A percentile compares a stretch with the other conserved stretches of the same genome.
phyloP scores from a whole-genome alignment of 2,888 invertebrate species.

The Pandemis cinnamomeana region DNA sequence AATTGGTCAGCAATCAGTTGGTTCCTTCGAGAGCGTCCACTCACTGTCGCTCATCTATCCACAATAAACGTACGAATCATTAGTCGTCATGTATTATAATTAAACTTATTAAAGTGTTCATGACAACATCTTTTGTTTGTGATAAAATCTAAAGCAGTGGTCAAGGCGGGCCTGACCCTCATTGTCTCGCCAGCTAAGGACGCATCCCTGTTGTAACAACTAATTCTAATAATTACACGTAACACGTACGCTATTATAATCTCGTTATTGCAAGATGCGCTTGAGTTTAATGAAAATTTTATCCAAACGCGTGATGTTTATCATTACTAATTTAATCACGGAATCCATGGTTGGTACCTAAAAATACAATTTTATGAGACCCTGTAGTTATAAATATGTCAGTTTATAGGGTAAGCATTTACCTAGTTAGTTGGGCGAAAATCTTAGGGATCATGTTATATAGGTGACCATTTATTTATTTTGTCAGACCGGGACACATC shows the following conservation, averaged over 20 bases:
- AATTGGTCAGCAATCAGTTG: neutral
- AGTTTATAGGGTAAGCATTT: too few relatives aligned
- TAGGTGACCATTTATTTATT: too few relatives aligned
- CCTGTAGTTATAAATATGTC: too few relatives aligned
- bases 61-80: neutral
- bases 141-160: constrained; percentile 37
- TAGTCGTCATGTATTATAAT: constrained; percentile 37
- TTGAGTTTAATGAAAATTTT: constrained; percentile 17
- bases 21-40: constrained; percentile 9
- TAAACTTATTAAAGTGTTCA: constrained; percentile 20
- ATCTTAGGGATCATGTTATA: too few relatives aligned
- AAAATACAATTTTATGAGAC: too few relatives aligned
- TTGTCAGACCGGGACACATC: too few relatives aligned
- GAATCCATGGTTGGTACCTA: constrained; percentile 5
- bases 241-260: constrained; percentile 30
- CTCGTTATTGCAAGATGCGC: constrained; percentile 13
- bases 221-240: constrained; percentile 29
- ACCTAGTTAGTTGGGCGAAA: too few relatives aligned
- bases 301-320: constrained; percentile 27
- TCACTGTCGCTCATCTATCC: constrained; percentile 18
- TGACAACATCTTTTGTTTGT: constrained; percentile 30
- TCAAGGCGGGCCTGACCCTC: constrained; percentile 35
- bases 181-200: constrained; percentile 24
- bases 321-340: constrained; percentile 2
- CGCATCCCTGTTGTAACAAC: constrained; percentile 9